A percentile compares a stretch with the other conserved stretches of the same genome.
Evolutionary conservation across 1,140 invertebrate genomes (phyloP).

Genomic region (Anastrepha ludens): DNA sequence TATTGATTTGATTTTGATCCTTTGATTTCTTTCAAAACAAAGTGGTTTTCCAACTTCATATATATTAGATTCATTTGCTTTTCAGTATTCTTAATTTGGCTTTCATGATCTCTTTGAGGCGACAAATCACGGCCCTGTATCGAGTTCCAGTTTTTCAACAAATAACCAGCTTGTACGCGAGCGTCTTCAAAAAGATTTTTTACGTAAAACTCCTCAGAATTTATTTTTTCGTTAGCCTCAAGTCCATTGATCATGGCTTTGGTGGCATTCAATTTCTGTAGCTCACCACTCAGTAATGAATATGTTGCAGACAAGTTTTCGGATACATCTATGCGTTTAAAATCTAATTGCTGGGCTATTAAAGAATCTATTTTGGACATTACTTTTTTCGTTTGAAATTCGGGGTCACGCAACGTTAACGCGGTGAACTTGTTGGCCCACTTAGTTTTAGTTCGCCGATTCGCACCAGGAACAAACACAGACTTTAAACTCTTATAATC

Average conservation of each 20-base stretch:
- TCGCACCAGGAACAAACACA: constrained; percentile 56
- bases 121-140: constrained; percentile 68
- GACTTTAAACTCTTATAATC: constrained; percentile 63
- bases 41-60: neutral
- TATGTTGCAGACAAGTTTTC: constrained; percentile 49
- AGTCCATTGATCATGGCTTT: constrained; percentile 57
- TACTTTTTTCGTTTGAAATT: constrained; percentile 64
- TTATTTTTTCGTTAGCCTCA: constrained; percentile 25
- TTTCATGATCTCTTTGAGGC: constrained; percentile 57
- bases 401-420: constrained; percentile 63
- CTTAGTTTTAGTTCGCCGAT: constrained; percentile 60
- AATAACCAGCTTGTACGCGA: constrained; percentile 60
- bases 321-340: neutral
- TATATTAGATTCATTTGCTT: neutral
- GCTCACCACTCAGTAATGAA: constrained; percentile 57
- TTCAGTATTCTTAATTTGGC: neutral
- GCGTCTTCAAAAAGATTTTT: constrained; percentile 61
- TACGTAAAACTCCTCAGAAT: constrained; percentile 62
- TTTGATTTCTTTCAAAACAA: neutral
- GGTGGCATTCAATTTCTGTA: neutral
- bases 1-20: neutral
- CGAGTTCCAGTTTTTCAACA: constrained; percentile 65
- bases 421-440: constrained; percentile 71
- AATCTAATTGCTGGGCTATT: constrained; percentile 62
- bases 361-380: constrained; percentile 60